Percentiles rank a stretch among this genome's conserved stretches.
Conservation (phyloP, 2,888 invertebrate genomes). For the Campaea margaritaria region DNA sequence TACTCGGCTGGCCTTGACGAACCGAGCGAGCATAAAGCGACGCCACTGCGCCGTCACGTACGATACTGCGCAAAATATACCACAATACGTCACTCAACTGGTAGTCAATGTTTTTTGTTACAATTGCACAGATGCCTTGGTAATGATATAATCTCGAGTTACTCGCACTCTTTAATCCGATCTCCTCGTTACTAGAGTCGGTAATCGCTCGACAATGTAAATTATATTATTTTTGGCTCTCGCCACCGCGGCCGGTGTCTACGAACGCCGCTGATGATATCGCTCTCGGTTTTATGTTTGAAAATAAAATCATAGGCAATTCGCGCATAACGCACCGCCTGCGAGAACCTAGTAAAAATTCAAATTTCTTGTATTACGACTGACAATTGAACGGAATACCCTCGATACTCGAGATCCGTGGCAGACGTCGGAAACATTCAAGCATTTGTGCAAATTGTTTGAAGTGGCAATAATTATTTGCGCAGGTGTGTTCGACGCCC, state of each 20-base stretch:
- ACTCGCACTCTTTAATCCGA: constrained; percentile 7
- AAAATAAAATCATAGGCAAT: constrained; percentile 24
- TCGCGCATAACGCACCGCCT: not conserved
- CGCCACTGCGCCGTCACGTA: constrained; percentile 3
- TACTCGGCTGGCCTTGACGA: constrained; percentile 21
- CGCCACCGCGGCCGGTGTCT: constrained; percentile 14
- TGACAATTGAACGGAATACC: no score
- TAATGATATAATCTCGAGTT: constrained; percentile 9
- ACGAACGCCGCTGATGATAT: constrained; percentile 4
- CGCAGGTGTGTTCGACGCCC: constrained; percentile 91
- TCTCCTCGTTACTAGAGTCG: constrained; percentile 5
- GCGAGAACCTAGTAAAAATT: no score
- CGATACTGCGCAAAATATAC: constrained; percentile 25
- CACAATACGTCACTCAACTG: constrained; percentile 18
- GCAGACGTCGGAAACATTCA: no score
- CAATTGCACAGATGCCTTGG: constrained; percentile 14
- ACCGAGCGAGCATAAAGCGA: constrained; percentile 18
- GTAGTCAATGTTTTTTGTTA: constrained; percentile 19
- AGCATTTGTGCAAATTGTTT: not conserved
- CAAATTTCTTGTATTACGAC: no score
- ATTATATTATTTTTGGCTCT: constrained; percentile 23
- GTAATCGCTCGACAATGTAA: constrained; percentile 4
- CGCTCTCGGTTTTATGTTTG: constrained; percentile 23
- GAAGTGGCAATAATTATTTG: constrained; percentile 36
- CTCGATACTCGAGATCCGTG: no score